Percentiles rank a stretch among this genome's conserved stretches.
These are phyloP conservation scores for Heliconius eleuchia DNA, from an alignment of 1,140 invertebrate species.

Conservation along the genomic window DNA sequence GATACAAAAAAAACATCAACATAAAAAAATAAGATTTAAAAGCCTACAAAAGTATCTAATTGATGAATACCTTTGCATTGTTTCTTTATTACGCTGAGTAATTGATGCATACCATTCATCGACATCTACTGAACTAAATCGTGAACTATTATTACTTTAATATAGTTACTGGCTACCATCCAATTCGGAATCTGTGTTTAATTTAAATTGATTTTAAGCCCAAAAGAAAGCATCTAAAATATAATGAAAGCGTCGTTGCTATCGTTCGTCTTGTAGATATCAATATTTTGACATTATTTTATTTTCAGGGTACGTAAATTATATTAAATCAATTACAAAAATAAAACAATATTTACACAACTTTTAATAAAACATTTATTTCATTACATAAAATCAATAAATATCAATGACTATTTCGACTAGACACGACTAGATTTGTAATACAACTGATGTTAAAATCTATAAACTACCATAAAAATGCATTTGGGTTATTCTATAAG, in stretches of 20 bases:
- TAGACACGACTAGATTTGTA: constrained; percentile 74
- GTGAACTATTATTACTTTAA: constrained; percentile 30
- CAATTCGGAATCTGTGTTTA: constrained; percentile 31
- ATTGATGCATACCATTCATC: constrained; percentile 17
- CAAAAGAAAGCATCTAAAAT: constrained; percentile 69
- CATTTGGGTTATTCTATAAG: constrained; percentile 56
- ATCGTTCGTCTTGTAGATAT: constrained; percentile 74
- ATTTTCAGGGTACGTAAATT: constrained; percentile 39
- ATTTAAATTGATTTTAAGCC: constrained; percentile 51
- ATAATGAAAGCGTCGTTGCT: constrained; percentile 60
- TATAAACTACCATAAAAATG: constrained; percentile 59
- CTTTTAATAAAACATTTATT: constrained; percentile 54
- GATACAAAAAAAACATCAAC: neutral
- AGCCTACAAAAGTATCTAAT: constrained; percentile 27
- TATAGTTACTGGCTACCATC: constrained; percentile 37
- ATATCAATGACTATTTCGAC: constrained; percentile 50
- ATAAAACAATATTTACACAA: constrained; percentile 70
- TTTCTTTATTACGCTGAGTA: constrained; percentile 23
- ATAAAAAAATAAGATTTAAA: neutral
- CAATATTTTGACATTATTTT: constrained; percentile 42
- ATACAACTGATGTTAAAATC: constrained; percentile 54
- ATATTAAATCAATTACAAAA: constrained; percentile 48
- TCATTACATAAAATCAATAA: constrained; percentile 60
- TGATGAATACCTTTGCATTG: constrained; percentile 31
- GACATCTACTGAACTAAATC: constrained; percentile 24